Conservation (phyloP, 2,113 vertebrate species). For the Ailuropoda melanoleuca region DNA sequence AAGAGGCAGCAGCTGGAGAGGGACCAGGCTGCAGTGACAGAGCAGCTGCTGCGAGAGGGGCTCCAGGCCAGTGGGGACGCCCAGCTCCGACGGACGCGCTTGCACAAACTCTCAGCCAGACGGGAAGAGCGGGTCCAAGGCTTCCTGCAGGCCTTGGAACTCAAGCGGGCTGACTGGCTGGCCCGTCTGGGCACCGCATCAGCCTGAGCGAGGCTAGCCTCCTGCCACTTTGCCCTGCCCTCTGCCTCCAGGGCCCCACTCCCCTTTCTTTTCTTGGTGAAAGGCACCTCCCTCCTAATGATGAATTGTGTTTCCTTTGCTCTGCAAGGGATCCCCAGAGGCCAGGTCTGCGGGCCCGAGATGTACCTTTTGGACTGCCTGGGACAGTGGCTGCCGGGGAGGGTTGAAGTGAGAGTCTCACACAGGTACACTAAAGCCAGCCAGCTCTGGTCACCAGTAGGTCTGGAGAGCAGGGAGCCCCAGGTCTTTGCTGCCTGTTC, state of each 20-base stretch:
- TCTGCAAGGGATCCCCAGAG: conserved; percentile 71
- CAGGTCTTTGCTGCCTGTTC: background rate
- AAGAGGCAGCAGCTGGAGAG: conserved; percentile 90
- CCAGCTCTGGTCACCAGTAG: background rate
- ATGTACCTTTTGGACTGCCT: background rate
- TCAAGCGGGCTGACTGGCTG: conserved; percentile 91
- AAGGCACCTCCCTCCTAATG: conserved; percentile 68
- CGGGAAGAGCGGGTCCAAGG: conserved; percentile 92
- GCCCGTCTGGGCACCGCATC: conserved; percentile 82
- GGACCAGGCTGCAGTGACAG: conserved; percentile 89
- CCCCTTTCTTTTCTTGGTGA: conserved; percentile 72
- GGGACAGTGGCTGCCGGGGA: background rate
- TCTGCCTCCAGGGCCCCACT: conserved; percentile 63
- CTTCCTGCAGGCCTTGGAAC: conserved; percentile 91
- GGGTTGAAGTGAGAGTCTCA: background rate
- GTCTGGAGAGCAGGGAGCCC: background rate
- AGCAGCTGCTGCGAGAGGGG: conserved; percentile 90
- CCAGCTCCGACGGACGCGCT: conserved; percentile 84
- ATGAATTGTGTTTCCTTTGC: conserved; percentile 78
- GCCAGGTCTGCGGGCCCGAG: background rate
- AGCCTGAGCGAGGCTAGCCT: conserved; percentile 79
- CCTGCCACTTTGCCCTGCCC: conserved; percentile 73
- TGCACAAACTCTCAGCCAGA: conserved; percentile 86
- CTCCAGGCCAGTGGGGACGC: conserved; percentile 80
- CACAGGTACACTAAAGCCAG: background rate